A percentile compares a stretch with the other conserved stretches of the same genome.
phyloP scores from a whole-genome alignment of 1,140 invertebrate genomes.

The Dinothrombium tinctorium region DNA sequence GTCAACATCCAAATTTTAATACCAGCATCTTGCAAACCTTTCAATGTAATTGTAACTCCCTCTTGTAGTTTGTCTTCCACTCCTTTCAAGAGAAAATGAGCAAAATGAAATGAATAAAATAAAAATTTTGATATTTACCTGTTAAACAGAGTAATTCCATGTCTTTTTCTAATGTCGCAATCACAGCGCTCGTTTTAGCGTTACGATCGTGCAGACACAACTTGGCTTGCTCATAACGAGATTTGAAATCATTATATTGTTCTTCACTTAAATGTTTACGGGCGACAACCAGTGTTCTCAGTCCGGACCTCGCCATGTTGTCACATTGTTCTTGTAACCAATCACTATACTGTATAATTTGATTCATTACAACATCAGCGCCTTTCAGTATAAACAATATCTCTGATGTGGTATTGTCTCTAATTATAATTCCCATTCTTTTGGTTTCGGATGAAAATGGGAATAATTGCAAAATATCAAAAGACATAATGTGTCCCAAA shows the following conservation, averaged over 20 bases:
- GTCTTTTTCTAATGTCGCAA: slow-evolving; percentile 71
- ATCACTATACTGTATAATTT: slow-evolving; percentile 79
- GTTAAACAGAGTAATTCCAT: slow-evolving; percentile 91
- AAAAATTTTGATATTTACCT: slow-evolving; percentile 20
- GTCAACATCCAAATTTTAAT: slow-evolving; percentile 99
- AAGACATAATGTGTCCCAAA: slow-evolving; percentile 42
- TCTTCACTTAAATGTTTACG: slow-evolving; percentile 68
- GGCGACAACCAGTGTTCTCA: slow-evolving; percentile 85
- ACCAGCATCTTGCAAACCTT: slow-evolving; percentile 76
- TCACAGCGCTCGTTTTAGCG: slow-evolving; percentile 54
- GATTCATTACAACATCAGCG: slow-evolving; percentile 82
- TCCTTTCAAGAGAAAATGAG: slow-evolving; percentile 18
- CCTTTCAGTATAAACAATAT: slow-evolving; percentile 94
- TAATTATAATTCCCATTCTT: slow-evolving; percentile 95
- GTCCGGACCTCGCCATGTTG: slow-evolving; percentile 85
- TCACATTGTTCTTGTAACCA: slow-evolving; percentile 79
- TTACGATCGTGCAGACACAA: slow-evolving; percentile 56
- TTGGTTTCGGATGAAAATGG: slow-evolving; percentile 97
- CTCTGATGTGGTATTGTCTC: slow-evolving; percentile 53
- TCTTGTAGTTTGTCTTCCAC: slow-evolving; percentile 71
- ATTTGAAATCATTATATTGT: slow-evolving; percentile 80
- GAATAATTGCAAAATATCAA: slow-evolving; percentile 80
- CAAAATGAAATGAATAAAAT: background rate
- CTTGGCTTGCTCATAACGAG: slow-evolving; percentile 59
- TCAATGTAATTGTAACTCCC: slow-evolving; percentile 69